phyloP scores from a whole-genome alignment of 2,113 vertebrate species.

The Siniperca knerii region DNA sequence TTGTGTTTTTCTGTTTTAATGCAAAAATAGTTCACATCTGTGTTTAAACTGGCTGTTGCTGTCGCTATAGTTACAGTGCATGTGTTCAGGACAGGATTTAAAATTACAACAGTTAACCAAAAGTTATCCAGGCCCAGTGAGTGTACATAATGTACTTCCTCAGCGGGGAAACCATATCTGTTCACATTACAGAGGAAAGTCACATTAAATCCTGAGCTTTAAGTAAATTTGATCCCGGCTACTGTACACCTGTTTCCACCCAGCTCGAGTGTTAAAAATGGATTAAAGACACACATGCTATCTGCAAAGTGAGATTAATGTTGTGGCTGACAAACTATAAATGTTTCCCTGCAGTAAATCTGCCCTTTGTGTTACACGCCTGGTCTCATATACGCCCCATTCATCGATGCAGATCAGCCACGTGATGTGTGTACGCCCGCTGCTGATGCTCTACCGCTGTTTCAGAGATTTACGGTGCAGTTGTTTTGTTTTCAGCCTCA shows the following conservation, averaged over 20 bases:
- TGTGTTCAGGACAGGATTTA: neutral
- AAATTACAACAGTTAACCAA: neutral
- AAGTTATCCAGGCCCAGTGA: neutral
- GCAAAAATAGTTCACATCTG: neutral
- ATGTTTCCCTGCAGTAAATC: conserved; percentile 30
- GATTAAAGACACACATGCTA: conserved; percentile 40
- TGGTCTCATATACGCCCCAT: neutral
- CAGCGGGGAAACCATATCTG: neutral
- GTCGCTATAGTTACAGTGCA: neutral
- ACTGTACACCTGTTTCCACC: neutral
- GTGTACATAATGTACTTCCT: neutral
- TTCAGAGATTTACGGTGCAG: conserved; percentile 29
- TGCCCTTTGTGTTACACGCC: neutral
- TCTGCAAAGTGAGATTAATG: conserved; percentile 42
- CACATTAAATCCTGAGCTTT: conserved; percentile 3
- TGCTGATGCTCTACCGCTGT: neutral
- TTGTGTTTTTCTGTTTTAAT: neutral
- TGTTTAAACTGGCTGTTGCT: neutral
- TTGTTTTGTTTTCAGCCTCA: conserved; percentile 34
- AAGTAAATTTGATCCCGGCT: neutral
- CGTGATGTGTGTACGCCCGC: neutral
- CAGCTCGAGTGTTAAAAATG: conserved; percentile 1
- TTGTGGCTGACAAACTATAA: conserved; percentile 6
- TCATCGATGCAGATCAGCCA: conserved; percentile 18
- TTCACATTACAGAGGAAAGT: neutral